Evolutionary conservation across 2,113 vertebrate genomes (phyloP).

Genomic region (Tupaia tana): DNA sequence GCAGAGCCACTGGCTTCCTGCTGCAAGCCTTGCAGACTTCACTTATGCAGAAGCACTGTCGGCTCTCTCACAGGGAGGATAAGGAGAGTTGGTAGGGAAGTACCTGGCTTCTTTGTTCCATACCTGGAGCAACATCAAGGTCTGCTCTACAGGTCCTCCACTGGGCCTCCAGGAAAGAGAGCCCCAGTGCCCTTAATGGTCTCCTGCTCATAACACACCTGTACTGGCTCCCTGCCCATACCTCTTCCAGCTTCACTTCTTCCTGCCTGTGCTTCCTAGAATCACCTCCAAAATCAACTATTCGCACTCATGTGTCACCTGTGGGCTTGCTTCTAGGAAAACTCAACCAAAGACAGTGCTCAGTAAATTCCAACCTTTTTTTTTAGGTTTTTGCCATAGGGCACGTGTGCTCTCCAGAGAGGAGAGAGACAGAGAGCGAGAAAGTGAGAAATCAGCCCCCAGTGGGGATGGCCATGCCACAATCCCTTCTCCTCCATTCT

Average conservation of each 20-base stretch:
- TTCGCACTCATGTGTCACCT: neutral
- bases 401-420: too few species aligned
- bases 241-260: neutral
- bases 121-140: too few species aligned
- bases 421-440: too few species aligned
- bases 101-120: neutral
- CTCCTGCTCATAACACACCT: neutral
- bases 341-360: neutral
- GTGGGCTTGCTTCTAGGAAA: neutral
- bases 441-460: too few species aligned
- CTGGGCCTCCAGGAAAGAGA: neutral
- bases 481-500: too few species aligned
- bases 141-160: neutral
- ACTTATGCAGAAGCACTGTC: neutral
- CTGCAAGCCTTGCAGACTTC: neutral
- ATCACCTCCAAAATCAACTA: neutral
- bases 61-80: too few species aligned
- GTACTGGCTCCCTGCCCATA: neutral
- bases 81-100: neutral
- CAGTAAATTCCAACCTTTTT: too few species aligned
- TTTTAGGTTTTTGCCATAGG: too few species aligned
- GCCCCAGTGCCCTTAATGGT: accelerated
- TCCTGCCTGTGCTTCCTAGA: neutral
- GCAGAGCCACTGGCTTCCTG: neutral
- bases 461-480: too few species aligned